phyloP scores from a whole-genome alignment of 2,797 vertebrate species.

The Poecilia velifera region DNA sequence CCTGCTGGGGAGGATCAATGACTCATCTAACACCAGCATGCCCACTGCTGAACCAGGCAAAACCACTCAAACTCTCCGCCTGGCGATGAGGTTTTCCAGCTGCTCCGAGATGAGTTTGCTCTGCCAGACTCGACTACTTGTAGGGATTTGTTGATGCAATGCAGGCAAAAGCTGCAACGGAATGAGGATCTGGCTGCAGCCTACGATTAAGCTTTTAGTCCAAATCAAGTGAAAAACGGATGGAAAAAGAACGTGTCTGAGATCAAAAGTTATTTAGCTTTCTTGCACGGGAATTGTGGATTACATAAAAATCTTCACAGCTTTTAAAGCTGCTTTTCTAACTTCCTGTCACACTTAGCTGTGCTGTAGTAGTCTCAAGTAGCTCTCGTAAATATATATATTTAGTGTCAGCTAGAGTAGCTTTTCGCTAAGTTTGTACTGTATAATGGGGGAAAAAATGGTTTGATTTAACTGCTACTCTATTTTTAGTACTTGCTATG shows the following conservation, averaged over 20 bases:
- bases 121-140: slow-evolving; percentile 54
- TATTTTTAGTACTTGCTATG: not conserved
- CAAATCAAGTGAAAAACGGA: not conserved
- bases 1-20: slow-evolving; percentile 87
- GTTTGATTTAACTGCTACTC: not conserved
- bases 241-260: not conserved
- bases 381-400: not conserved
- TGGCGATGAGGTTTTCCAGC: slow-evolving; percentile 66
- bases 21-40: slow-evolving; percentile 82
- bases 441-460: not conserved
- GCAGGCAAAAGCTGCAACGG: slow-evolving; percentile 30
- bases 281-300: not conserved
- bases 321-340: not conserved
- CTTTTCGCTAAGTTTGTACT: not conserved
- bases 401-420: not conserved
- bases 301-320: not conserved
- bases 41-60: slow-evolving; percentile 60
- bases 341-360: not conserved
- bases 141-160: slow-evolving; percentile 61
- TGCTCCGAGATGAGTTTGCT: slow-evolving; percentile 62
- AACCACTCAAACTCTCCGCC: slow-evolving; percentile 67
- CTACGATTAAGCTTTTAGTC: not conserved
- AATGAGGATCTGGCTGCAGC: slow-evolving; percentile 23
- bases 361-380: not conserved
- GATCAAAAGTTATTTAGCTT: not conserved